A percentile compares a stretch with the other conserved stretches of the same genome.
Evolutionary conservation across 2,888 invertebrate genomes (phyloP).

Genomic region (Eremobia ochroleuca): DNA sequence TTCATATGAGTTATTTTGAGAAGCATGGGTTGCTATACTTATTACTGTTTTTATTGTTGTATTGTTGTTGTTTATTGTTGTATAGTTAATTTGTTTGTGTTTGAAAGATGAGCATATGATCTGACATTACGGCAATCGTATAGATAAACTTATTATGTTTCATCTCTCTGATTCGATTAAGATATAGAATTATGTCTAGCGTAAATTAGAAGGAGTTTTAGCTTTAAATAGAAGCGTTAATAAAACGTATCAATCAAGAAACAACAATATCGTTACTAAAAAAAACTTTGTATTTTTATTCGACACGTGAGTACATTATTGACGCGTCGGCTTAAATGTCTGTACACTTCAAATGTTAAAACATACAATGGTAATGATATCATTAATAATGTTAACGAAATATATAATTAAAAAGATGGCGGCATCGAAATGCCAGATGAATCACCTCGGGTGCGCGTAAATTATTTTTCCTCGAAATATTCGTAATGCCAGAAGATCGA

Average conservation of each 20-base stretch:
- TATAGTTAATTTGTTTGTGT: background rate
- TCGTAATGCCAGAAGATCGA: constrained; percentile 48
- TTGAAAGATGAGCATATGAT: background rate
- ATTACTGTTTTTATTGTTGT: too few species aligned
- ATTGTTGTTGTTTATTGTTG: too few species aligned
- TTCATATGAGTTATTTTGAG: constrained; percentile 7
- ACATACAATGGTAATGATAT: constrained; percentile 35
- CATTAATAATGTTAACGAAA: constrained; percentile 32
- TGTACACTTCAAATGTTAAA: constrained; percentile 23
- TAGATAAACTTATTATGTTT: background rate
- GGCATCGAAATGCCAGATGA: constrained; percentile 22
- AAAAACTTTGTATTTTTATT: too few species aligned
- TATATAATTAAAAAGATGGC: constrained; percentile 23
- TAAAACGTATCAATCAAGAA: too few species aligned
- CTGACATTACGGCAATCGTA: background rate
- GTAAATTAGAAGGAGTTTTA: background rate
- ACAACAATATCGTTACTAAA: background rate
- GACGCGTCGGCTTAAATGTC: background rate
- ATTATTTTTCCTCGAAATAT: constrained; percentile 53
- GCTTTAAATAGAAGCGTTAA: background rate
- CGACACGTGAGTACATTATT: background rate
- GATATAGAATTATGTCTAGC: background rate
- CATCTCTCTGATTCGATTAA: too few species aligned
- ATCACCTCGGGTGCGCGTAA: constrained; percentile 11
- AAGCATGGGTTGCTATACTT: too few species aligned